Evolutionary conservation across 2,113 vertebrate species (phyloP).

Genomic region (Bubo blakistoni): DNA sequence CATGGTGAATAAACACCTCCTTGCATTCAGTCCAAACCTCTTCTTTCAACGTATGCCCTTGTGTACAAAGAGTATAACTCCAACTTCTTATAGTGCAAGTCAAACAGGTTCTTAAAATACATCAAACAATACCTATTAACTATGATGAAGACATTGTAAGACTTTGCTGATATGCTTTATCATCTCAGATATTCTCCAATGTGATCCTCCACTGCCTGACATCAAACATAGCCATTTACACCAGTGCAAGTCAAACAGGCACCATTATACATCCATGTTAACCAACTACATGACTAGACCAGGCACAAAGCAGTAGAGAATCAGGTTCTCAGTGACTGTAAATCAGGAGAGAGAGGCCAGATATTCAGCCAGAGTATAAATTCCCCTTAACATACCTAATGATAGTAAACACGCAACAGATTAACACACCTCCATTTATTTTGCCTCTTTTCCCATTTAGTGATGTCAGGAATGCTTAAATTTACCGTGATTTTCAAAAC

Average conservation of each 20-base stretch:
- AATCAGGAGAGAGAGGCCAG: neutral
- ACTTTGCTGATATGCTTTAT: neutral
- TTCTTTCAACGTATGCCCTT: neutral
- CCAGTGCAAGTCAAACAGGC: neutral
- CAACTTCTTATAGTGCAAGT: accelerated
- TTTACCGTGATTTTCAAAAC: neutral
- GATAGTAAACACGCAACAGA: neutral
- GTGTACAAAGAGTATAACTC: neutral
- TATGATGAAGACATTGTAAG: neutral
- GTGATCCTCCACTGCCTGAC: neutral
- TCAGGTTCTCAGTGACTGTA: neutral
- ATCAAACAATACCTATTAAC: neutral
- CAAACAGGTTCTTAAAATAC: neutral
- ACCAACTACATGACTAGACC: neutral
- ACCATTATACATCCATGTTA: neutral
- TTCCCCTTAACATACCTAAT: neutral
- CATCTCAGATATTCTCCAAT: neutral
- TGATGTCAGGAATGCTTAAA: neutral
- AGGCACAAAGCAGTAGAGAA: neutral
- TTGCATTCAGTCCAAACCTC: neutral
- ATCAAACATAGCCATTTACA: neutral
- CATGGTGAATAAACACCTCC: neutral
- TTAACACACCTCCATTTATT: neutral
- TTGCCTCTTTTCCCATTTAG: neutral
- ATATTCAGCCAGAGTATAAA: neutral